Evolutionary conservation across 1,140 invertebrate species (phyloP), one percentile per base, ranked within the genome.

Genomic region (Drosophila prosaltans): DNA sequence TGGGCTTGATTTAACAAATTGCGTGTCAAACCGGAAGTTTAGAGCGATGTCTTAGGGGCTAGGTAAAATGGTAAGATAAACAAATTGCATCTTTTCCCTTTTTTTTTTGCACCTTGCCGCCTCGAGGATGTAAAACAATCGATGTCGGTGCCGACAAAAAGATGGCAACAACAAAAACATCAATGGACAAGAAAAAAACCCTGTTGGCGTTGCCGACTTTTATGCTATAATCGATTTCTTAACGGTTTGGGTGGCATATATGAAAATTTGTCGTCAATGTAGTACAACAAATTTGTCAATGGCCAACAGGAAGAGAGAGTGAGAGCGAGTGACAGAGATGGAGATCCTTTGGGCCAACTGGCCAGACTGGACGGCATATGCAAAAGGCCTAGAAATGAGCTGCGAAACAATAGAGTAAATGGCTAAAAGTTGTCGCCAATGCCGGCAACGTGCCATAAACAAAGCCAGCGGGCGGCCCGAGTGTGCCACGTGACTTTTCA

Each of bases 401-500:
- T 48, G 16, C 16, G 2, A 2, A 48, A 48, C 45, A 48, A 48
- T 48, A 8, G 45, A 8, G 0, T 26, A 21, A 51, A 51, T 51
- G 21, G 45, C 45, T 26, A 51, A 51, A 51, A 51, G 45, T 51
- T 51, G 21, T 51, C 21, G 45, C 45, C 45, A 8, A 48, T 48
- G 48, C 67, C 65, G 76, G 75, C 78, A 90, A 90, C 86, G 86
- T 90, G 86, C 82, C 76, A 90, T 83, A 90, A 81, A 90, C 86
- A 90, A 90, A 83, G 82, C 48, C 86, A 90, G 86, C 86, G 77
- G 86, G 86, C 55, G 86, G 79, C 65, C 77, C 58, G 70, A 80
- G 78, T 40, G 57, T 83, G 89, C 85, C 89, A 91, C 89, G 89
- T 91, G 89, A 91, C 89, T 91, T 91, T 91, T 91, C 67, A 81